Conservation (phyloP, 2,113 vertebrate genomes). For the Callorhinus ursinus region DNA sequence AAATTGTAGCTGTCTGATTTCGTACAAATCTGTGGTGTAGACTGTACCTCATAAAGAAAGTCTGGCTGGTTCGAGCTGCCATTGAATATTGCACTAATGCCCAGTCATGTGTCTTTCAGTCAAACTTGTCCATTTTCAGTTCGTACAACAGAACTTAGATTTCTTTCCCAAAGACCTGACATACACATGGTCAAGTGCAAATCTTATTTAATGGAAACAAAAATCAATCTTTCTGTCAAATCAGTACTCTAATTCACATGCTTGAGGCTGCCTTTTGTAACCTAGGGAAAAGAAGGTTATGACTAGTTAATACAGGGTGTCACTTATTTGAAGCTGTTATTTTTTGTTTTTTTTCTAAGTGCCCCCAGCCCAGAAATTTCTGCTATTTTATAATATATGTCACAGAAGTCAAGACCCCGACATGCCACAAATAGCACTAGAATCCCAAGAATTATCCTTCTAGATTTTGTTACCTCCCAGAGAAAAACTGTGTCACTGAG, state of each 20-base stretch:
- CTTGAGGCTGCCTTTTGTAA: not conserved
- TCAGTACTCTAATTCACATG: not conserved
- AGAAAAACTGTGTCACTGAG: not conserved
- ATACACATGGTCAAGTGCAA: not conserved
- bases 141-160: not conserved
- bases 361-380: not conserved
- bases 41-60: not conserved
- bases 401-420: not conserved
- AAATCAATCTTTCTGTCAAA: not conserved
- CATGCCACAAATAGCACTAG: not conserved
- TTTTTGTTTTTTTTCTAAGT: not conserved
- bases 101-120: not conserved
- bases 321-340: not conserved
- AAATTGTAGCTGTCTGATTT: not conserved
- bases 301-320: not conserved
- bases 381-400: not conserved
- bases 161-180: not conserved
- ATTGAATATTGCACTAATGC: not conserved
- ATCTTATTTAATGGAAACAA: not conserved
- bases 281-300: not conserved
- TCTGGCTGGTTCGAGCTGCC: not conserved
- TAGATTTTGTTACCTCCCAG: not conserved
- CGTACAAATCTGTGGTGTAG: not conserved
- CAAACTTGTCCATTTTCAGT: not conserved
- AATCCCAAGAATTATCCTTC: not conserved